Percentiles rank a stretch among this genome's conserved stretches.
These are phyloP conservation scores for Lates calcarifer DNA, from an alignment of 2,113 vertebrate species.

Conservation along the genomic window DNA sequence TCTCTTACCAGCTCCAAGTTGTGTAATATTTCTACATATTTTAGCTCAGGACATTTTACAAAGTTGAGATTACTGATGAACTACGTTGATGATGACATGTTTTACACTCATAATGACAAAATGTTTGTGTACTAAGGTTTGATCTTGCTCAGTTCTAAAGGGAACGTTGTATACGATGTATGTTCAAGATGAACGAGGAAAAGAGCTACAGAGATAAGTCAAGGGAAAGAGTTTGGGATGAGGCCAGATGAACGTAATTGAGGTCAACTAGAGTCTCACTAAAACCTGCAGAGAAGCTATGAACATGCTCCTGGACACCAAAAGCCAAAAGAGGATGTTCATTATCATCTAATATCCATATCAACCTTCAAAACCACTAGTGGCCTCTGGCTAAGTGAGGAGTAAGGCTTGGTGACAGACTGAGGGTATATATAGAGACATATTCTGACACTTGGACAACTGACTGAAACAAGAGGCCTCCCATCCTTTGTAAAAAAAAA, in stretches of 20 bases:
- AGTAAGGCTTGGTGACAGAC: not conserved
- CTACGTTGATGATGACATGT: not conserved
- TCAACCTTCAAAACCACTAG: not conserved
- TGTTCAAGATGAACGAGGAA: not conserved
- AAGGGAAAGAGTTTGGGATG: not conserved
- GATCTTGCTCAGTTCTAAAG: not conserved
- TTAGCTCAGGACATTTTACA: constrained; percentile 71
- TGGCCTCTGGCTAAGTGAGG: not conserved
- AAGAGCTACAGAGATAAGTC: not conserved
- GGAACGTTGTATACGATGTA: constrained; percentile 10
- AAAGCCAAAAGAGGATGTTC: not conserved
- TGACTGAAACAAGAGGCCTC: not conserved
- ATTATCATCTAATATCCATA: not conserved
- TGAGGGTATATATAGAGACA: not conserved
- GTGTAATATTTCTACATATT: constrained; percentile 37
- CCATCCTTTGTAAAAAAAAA: not conserved
- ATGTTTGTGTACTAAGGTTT: not conserved
- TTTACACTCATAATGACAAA: constrained; percentile 9
- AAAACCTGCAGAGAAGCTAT: not conserved
- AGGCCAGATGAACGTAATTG: constrained; percentile 10
- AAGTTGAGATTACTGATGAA: constrained; percentile 47
- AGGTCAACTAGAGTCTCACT: constrained; percentile 35
- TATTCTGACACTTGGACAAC: constrained; percentile 11
- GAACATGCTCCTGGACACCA: constrained; percentile 1
- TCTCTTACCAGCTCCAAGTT: constrained; percentile 23